These are phyloP conservation scores for Halichoerus grypus DNA, from an alignment of 2,113 vertebrate genomes.

Conservation along the genomic window DNA sequence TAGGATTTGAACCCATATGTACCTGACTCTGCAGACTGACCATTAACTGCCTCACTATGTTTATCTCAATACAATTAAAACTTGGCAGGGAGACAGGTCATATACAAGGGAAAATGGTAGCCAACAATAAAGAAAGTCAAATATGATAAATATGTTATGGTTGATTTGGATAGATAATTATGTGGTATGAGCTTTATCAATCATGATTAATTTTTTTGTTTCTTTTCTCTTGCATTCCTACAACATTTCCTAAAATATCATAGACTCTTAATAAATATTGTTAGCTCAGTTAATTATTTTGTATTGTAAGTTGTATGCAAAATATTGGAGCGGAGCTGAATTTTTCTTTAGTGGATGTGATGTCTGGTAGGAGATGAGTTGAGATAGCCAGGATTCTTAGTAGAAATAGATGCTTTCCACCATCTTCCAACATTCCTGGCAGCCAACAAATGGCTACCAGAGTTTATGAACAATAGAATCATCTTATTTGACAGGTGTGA, in stretches of 20 bases:
- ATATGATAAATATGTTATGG: background rate
- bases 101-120: background rate
- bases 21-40: background rate
- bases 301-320: background rate
- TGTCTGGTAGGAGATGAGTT: background rate
- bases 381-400: background rate
- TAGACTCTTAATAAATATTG: background rate
- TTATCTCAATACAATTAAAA: constrained; percentile 47
- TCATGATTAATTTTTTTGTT: background rate
- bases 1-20: background rate
- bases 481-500: background rate
- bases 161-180: constrained; percentile 13
- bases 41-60: background rate
- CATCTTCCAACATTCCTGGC: background rate
- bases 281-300: background rate
- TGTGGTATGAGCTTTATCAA: background rate
- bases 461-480: background rate
- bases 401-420: background rate
- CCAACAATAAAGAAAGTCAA: background rate
- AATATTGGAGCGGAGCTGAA: background rate
- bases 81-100: background rate
- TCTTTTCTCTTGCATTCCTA: background rate
- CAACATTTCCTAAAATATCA: background rate
- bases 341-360: background rate
- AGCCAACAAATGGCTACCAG: background rate